Base-by-base conservation (phyloP, 2,888 invertebrate genomes). In the Parochlus steinenii region DNA sequence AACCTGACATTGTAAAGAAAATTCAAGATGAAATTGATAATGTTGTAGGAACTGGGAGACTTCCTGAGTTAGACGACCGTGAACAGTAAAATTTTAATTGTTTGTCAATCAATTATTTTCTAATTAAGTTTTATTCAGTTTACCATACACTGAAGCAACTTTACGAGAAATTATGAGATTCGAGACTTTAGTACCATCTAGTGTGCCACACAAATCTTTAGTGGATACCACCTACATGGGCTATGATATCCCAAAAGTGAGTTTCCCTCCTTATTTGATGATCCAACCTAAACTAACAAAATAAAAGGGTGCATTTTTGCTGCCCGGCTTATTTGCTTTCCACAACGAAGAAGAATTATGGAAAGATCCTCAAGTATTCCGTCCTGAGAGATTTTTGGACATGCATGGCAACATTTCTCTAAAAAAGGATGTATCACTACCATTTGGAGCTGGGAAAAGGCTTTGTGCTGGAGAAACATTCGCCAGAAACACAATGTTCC, bases 381-480 rank as follows among this genome's bases (percentile, higher is more conserved):
- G 68, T 1, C 78, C 78, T 0, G 75, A 77, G 46, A 57, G 78
- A 19, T 78, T 71, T 48, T 56, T 79, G 3, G 57, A 62, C 17
- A 57, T 55, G 3, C 42, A 69, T 16, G 72, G 72, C 1, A 48
- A 63, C 38, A 47, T 77, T 3, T 52, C 52, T 27, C 47, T 68
- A 1, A 63, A 64, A 19, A 64, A 63, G 39, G 77, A 78, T 46
- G 58, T 62, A 24, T 63, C 69, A 0, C 43, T 77, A 25, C 69
- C 73, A 0, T 78, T 78, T 49, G 74, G 77, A 30, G 67, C 69
- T 44, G 75, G 77, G 1, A 67, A 69, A 43, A 62, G 78, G 18
- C 53, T 76, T 0, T 79, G 79, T 46, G 68, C 74, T 1, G 79
- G 78, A 0, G 78, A 78, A 51, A 76, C 76, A 0, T 74, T 69